phyloP scores from a whole-genome alignment of 1,140 invertebrate genomes.

The Lasaia peninsularis region DNA sequence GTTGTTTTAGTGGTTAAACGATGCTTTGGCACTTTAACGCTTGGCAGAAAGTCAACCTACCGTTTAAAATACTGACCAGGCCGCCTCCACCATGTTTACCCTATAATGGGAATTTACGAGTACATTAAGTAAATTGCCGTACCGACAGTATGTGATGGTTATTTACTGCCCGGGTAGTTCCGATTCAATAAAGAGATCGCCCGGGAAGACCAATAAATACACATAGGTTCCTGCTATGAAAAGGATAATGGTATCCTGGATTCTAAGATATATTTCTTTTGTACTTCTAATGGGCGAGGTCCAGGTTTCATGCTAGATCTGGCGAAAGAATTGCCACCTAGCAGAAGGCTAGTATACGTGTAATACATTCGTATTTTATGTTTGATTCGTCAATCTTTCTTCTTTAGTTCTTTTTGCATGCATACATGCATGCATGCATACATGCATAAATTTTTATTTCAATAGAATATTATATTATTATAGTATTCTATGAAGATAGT shows the following conservation, averaged over 20 bases:
- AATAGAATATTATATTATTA: too few species aligned
- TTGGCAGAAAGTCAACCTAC: slow-evolving; percentile 3
- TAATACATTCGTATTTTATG: too few species aligned
- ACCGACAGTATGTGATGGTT: slow-evolving; percentile 9
- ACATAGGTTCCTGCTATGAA: not conserved
- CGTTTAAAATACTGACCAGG: slow-evolving; percentile 16
- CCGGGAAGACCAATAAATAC: not conserved
- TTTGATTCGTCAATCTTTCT: too few species aligned
- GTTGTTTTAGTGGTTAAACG: slow-evolving; percentile 9
- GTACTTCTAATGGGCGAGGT: too few species aligned
- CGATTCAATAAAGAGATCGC: not conserved
- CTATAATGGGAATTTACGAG: slow-evolving; percentile 19
- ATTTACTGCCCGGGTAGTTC: not conserved
- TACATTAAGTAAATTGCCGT: slow-evolving; percentile 20
- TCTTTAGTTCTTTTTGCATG: too few species aligned
- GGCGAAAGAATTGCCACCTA: too few species aligned
- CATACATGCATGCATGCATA: too few species aligned
- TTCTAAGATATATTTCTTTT: too few species aligned
- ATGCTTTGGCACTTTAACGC: slow-evolving; percentile 8
- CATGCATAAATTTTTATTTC: too few species aligned
- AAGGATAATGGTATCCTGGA: not conserved
- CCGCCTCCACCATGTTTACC: slow-evolving; percentile 10
- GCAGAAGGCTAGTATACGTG: too few species aligned
- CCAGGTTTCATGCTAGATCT: too few species aligned
- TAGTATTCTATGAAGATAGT: too few species aligned